Base-by-base conservation (phyloP, 2,797 vertebrate genomes). In the Glyptemys insculpta region DNA sequence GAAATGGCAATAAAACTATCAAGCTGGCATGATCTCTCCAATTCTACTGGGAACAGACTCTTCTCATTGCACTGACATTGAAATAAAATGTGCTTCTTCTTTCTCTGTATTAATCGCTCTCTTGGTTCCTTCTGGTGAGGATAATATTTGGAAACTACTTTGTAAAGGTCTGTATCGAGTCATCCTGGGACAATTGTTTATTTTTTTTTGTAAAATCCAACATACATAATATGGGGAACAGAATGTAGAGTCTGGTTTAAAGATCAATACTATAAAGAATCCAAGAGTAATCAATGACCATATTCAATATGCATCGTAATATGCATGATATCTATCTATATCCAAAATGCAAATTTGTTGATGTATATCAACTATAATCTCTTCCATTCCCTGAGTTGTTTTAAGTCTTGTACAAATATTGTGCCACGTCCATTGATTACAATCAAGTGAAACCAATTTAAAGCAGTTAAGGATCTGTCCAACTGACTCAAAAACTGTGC, bases 1-100 rank as follows among this genome's bases (percentile, higher is more conserved):
- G 41, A 93, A 92, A 96, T 72, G n/a, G 87, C 85, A 92, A 92
- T 72, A 93, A 91, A 95, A 93, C 49, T 68, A 56, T 68, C 88
- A 95, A 84, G 41, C 5, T 90, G 65, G 54, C 54, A 82, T 87
- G 56, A 91, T 12, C 37, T 80, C 78, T 23, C 59, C n/a, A 54
- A 92, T 49, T 84, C 78, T 86, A 74, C 52, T 50, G 83, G 41
- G 92, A 93, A 37, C 47, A 8, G 52, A 74, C 12, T 44, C 72
- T 80, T 27, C 2, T 25, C 8, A 80, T 53, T 56, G 76, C 59
- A 92, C 37, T 85, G 12, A 49, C 74, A 76, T 18, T 79, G 53
- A 52, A 91, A 31, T 11, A 31, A 93, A 94, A 37, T 12, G 2
- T 41, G 27, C 3, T 82, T 93, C 1, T 82, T 76, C 16, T 85